These are phyloP conservation scores for Chelonus formosanus DNA, from an alignment of 2,888 invertebrate genomes.

Conservation along the genomic window DNA sequence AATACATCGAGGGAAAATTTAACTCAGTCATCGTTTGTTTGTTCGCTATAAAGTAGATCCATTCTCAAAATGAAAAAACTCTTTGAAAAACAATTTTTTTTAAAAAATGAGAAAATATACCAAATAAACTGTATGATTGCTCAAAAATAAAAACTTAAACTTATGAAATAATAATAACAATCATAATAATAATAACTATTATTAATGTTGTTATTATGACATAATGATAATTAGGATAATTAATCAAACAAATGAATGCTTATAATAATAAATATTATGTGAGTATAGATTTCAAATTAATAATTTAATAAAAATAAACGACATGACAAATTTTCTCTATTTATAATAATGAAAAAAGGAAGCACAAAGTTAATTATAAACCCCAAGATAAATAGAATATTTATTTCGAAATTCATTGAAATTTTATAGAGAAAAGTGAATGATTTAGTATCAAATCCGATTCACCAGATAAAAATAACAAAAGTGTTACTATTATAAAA, in stretches of 20 bases:
- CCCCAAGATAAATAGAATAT: too few species aligned
- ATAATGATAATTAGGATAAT: not conserved
- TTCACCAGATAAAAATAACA: too few species aligned
- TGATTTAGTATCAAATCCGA: too few species aligned
- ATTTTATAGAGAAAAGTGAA: too few species aligned
- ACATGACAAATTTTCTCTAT: too few species aligned
- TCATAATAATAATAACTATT: not conserved
- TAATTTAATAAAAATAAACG: constrained; percentile 39
- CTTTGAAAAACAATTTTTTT: constrained; percentile 1
- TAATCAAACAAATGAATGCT: not conserved
- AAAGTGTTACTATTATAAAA: constrained; percentile 37
- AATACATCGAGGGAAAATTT: not conserved
- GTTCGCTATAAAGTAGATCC: not conserved
- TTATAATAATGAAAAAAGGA: too few species aligned
- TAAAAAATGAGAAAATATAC: not conserved
- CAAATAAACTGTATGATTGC: not conserved
- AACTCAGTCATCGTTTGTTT: constrained; percentile 7
- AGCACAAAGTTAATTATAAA: too few species aligned
- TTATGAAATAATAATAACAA: not conserved
- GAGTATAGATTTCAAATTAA: constrained; percentile 38
- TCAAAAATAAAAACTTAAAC: not conserved
- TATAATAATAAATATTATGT: not conserved
- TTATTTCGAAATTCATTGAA: too few species aligned
- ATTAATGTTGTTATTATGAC: not conserved
- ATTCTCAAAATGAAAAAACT: not conserved